Conservation (phyloP, 1,140 invertebrate species). For the Zophobas morio region DNA sequence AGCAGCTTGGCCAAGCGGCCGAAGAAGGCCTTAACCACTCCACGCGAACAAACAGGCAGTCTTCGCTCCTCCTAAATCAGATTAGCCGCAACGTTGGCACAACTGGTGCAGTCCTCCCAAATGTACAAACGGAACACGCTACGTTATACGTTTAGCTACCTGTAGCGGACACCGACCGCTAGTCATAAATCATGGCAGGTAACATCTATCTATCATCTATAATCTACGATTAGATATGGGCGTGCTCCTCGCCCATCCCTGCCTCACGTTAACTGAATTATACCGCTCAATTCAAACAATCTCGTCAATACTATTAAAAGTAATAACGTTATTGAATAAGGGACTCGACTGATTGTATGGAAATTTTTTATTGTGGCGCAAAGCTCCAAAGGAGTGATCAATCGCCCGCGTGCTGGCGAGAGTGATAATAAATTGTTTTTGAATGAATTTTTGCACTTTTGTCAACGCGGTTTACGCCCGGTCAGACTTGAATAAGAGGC, state of each 20-base stretch:
- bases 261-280: conserved; percentile 44
- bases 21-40: no score
- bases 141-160: conserved; percentile 14
- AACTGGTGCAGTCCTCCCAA: no score
- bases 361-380: neutral
- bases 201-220: conserved; percentile 58
- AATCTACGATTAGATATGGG: conserved; percentile 59
- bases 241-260: conserved; percentile 51
- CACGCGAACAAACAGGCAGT: no score
- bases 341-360: conserved; percentile 6
- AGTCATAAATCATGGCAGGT: conserved; percentile 58
- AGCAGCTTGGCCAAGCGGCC: no score
- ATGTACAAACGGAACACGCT: neutral
- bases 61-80: no score
- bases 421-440: no score
- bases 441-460: neutral
- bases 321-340: conserved; percentile 34
- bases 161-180: conserved; percentile 43
- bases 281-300: conserved; percentile 46
- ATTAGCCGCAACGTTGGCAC: no score
- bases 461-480: no score
- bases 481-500: no score
- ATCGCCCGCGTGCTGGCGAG: neutral
- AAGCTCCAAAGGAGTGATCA: neutral
- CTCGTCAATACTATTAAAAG: conserved; percentile 9